These are phyloP conservation scores for Pipistrellus nathusii DNA, from an alignment of 2,797 vertebrate genomes.

Conservation along the genomic window DNA sequence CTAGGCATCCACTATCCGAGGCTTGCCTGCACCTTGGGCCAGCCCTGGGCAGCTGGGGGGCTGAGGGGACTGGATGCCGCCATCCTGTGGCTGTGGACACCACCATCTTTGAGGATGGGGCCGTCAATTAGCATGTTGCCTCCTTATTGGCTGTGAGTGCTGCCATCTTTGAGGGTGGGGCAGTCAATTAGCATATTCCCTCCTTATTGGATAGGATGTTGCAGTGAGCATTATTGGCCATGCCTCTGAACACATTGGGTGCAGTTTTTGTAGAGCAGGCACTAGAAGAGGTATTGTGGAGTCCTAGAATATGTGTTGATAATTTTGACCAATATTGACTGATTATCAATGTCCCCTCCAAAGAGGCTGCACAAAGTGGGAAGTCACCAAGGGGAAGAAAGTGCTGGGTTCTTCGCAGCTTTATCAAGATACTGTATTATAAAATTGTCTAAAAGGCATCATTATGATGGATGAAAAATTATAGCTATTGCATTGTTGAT, in stretches of 20 bases:
- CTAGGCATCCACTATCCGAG: no score
- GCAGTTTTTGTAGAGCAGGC: background rate
- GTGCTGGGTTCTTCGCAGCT: background rate
- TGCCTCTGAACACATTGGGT: background rate
- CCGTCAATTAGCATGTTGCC: no score
- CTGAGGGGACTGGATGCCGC: no score
- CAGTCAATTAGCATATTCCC: no score
- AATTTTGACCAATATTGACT: background rate
- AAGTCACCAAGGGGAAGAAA: conserved; percentile 14
- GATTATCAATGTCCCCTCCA: background rate
- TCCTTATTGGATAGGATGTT: no score
- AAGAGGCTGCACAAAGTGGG: background rate
- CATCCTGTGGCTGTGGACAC: no score
- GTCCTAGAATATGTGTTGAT: background rate
- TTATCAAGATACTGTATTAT: background rate
- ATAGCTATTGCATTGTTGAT: conserved; percentile 54
- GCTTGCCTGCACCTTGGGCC: no score
- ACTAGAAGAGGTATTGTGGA: background rate
- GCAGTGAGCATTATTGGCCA: background rate
- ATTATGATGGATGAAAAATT: conserved; percentile 47
- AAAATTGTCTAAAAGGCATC: conserved; percentile 44
- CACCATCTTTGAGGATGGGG: no score
- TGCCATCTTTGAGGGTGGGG: no score
- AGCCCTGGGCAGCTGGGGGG: no score
- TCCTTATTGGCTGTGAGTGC: no score